Percentiles rank a stretch among this genome's conserved stretches.
phyloP scores from a whole-genome alignment of 2,797 vertebrate species.

The Pseudotriccus pelzelni region DNA sequence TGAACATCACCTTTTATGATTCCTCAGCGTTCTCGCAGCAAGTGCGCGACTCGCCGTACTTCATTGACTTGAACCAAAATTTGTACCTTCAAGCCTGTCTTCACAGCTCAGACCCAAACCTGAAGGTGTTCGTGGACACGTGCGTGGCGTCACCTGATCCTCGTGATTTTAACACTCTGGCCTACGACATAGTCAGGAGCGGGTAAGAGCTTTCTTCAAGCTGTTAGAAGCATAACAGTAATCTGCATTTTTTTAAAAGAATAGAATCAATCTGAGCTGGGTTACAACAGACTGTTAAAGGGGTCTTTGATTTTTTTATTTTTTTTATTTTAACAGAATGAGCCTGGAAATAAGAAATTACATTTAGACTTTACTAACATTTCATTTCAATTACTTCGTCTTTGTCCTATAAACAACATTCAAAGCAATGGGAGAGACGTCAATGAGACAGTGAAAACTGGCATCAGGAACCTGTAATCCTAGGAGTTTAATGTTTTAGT shows the following conservation, averaged over 20 bases:
- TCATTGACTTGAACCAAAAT: slow-evolving; percentile 80
- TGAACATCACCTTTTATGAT: slow-evolving; percentile 84
- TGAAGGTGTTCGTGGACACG: slow-evolving; percentile 86
- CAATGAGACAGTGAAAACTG: neutral
- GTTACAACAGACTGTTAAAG: neutral
- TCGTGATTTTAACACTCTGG: slow-evolving; percentile 74
- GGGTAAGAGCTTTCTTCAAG: slow-evolving; percentile 78
- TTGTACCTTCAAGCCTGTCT: slow-evolving; percentile 84
- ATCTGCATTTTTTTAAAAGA: neutral
- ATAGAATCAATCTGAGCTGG: neutral
- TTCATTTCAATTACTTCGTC: neutral
- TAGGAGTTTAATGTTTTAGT: neutral
- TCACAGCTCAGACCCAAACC: slow-evolving; percentile 44
- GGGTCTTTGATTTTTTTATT: neutral
- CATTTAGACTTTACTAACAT: neutral
- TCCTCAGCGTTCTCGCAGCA: slow-evolving; percentile 77
- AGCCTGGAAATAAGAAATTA: neutral
- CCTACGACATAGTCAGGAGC: slow-evolving; percentile 82
- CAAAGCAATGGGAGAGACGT: neutral
- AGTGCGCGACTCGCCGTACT: slow-evolving; percentile 81
- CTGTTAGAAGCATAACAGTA: too few species aligned
- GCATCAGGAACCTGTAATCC: neutral
- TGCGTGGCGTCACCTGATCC: slow-evolving; percentile 85
- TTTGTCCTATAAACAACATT: neutral
- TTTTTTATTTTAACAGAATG: neutral